These are phyloP conservation scores for Acrossocheilus wenchowensis DNA, from an alignment of 2,797 vertebrate genomes.

Conservation along the genomic window DNA sequence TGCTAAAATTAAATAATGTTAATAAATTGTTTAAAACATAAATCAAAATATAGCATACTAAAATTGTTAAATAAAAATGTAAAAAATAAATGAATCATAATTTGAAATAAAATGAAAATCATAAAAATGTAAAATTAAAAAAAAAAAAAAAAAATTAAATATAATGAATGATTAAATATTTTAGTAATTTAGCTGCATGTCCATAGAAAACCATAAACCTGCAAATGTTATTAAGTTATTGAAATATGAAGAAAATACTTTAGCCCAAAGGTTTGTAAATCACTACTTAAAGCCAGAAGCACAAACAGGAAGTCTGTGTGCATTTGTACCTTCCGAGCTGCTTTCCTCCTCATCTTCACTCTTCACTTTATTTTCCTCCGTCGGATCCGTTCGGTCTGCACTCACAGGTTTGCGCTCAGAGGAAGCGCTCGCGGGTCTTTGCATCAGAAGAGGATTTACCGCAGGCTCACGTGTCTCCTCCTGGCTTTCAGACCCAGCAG, in stretches of 20 bases:
- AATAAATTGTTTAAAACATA: background rate
- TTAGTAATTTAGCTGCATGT: background rate
- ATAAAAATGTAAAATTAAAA: too few species aligned
- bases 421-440: background rate
- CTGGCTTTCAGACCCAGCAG: background rate
- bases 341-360: slow-evolving; percentile 61
- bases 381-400: background rate
- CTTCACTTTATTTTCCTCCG: slow-evolving; percentile 48
- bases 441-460: background rate
- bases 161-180: background rate
- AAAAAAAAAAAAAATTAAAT: too few species aligned
- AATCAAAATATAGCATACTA: background rate
- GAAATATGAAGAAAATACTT: background rate
- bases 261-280: too few species aligned
- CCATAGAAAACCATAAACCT: background rate
- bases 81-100: background rate
- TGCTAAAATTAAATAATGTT: too few species aligned
- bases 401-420: background rate
- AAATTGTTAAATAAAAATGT: background rate
- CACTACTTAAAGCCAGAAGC: too few species aligned
- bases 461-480: background rate
- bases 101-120: too few species aligned
- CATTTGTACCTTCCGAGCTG: slow-evolving; percentile 76
- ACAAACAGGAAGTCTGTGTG: background rate
- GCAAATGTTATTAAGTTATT: background rate